Conservation (phyloP, 2,888 invertebrate species). For the Bedellia somnulentella region DNA sequence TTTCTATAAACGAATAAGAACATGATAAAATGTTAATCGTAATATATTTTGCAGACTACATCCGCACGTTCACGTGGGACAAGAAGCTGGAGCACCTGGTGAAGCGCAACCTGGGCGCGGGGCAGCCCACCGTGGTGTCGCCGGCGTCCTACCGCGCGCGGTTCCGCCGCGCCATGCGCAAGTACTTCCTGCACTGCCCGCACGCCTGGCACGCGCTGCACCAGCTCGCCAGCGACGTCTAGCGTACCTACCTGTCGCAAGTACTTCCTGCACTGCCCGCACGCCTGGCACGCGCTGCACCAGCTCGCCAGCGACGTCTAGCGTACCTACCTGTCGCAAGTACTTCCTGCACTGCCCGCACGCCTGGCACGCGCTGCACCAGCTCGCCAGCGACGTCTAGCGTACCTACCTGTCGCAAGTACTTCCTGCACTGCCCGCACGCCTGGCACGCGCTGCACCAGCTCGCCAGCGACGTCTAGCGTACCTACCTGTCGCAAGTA, state of each 20-base stretch:
- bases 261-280: conserved; percentile 89
- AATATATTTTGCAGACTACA: conserved; percentile 82
- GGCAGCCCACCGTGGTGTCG: conserved; percentile 94
- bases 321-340: too few relatives aligned
- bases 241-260: too few relatives aligned
- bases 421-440: conserved; percentile 88
- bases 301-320: too few relatives aligned
- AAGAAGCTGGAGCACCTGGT: conserved; percentile 95
- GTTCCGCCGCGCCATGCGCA: conserved; percentile 90
- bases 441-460: conserved; percentile 77
- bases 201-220: conserved; percentile 79
- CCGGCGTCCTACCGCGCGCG: conserved; percentile 89
- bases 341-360: conserved; percentile 91
- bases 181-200: conserved; percentile 88
- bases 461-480: too few relatives aligned
- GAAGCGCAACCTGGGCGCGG: conserved; percentile 92
- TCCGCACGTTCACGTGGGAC: conserved; percentile 98
- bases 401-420: too few relatives aligned
- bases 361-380: conserved; percentile 75
- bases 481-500: too few relatives aligned
- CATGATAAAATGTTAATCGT: too few relatives aligned
- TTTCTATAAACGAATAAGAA: too few relatives aligned
- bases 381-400: too few relatives aligned
- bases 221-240: too few relatives aligned
- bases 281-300: conserved; percentile 77